Conservation (phyloP, 2,888 invertebrate species). For the Lingula anatina region DNA sequence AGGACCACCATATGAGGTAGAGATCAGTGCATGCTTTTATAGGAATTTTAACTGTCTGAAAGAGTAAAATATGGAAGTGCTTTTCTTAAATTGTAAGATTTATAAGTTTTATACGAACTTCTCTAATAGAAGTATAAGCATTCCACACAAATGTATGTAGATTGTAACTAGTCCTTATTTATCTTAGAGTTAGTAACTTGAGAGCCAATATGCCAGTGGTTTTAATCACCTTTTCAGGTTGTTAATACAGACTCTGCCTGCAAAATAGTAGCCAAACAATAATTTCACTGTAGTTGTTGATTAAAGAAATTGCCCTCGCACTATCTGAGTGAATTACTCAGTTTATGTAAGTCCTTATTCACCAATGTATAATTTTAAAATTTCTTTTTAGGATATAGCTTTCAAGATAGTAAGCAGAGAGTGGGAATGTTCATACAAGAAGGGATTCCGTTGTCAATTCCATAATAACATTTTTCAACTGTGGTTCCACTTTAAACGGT, state of each 20-base stretch:
- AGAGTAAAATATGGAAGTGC: too few species aligned
- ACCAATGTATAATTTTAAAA: too few species aligned
- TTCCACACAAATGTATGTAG: too few species aligned
- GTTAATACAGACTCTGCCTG: too few species aligned
- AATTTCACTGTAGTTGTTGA: too few species aligned
- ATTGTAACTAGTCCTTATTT: neutral
- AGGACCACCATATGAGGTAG: slow-evolving; percentile 96
- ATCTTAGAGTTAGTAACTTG: neutral
- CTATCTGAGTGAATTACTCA: too few species aligned
- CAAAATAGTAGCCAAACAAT: too few species aligned
- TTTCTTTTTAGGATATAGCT: slow-evolving; percentile 76
- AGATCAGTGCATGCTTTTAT: too few species aligned
- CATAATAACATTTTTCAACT: slow-evolving; percentile 99
- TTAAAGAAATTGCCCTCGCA: too few species aligned
- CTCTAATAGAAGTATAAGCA: neutral
- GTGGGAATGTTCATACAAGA: slow-evolving; percentile 98
- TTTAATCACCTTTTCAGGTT: too few species aligned
- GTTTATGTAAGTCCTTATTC: too few species aligned
- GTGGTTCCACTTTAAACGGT: slow-evolving; percentile 99
- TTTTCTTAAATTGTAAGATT: neutral
- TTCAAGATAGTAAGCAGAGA: slow-evolving; percentile 98
- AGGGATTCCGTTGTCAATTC: slow-evolving; percentile 98
- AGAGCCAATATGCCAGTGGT: neutral
- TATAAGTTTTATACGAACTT: neutral
- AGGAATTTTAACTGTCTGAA: too few species aligned